Evolutionary conservation across 2,888 invertebrate species (phyloP), one percentile per base, ranked within the genome.

Genomic region (Drosophila koepferae): DNA sequence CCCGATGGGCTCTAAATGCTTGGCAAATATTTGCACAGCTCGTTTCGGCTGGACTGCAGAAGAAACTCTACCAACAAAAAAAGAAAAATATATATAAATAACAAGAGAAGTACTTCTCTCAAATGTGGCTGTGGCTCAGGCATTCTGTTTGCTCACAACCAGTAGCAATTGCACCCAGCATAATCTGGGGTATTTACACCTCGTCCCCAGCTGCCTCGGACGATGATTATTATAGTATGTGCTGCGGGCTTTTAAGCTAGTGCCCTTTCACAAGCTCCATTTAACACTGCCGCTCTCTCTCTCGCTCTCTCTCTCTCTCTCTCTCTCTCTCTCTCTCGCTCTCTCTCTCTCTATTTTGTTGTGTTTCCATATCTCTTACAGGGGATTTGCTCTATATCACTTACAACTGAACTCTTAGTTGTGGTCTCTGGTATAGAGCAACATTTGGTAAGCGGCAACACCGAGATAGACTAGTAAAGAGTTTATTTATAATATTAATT

Each of bases 171-270:
- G 56, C 23, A 56, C 59, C 55, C 68, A 82, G 67, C 82, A 78
- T 87, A 84, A 84, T 87, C 87, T 73, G 53, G 31, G 85, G 81
- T 73, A 82, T 87, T 84, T 87, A 84, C 84, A 84, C 84, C 84
- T 84, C 69, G 59, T 63, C n/a, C 36, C 40, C 40, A 20, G 14
- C n/a, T 20, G 20, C 20, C 44, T n/a, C 49, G 40, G 44, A 59
- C 61, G 63, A 77, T 58, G 53, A 54, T 36, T 54, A 54, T 54
- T 51, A 34, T 8, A 67, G 10, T 18, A 43, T 59, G 62, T 34
- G 61, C 43, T 63, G 55, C 53, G 44, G 23, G 20, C 36, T 63
- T 38, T 67, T 76, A 67, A 76, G 60, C 72, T 61, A 67, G 66
- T 75, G 49, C 51, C 62, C 41, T 14, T 59, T 59, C 51, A 49